Evolutionary conservation across 2,113 vertebrate genomes (phyloP), one percentile per base, ranked within the genome.

Genomic region (Oryzias melastigma): DNA sequence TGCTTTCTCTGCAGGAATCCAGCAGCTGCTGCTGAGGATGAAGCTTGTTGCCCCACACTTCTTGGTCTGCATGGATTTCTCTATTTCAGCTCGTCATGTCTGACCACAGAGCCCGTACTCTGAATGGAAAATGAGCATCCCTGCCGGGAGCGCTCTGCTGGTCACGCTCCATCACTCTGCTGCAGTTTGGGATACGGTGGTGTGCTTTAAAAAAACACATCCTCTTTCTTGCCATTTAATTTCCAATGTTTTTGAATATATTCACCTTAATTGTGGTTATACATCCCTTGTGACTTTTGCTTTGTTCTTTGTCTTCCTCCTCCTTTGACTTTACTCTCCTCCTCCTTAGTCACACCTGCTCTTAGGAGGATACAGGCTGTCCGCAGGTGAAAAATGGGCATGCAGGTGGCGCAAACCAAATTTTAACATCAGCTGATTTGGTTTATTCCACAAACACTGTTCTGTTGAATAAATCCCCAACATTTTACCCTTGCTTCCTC

Each of bases 21-120:
- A 45, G 73, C 65, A 25, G 53, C 7, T 62, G 45, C 13, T 47
- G 42, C 14, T 58, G 52, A 67, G 55, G 20, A 65, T 35, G 35
- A 35, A 18, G 12, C 35, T 49, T 65, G 79, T 69, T 77, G 58
- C 78, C 62, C n/a, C 52, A 54, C 35, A 43, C 8, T 42, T 25
- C 16, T 48, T 35, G 12, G 8, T 35, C 50, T 52, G 46, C 56
- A 70, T 44, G 41, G 17, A 44, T 56, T 61, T 62, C 55, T 54
- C 22, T 18, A 5, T 55, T 22, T 27, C 20, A 0, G 1, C 27
- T 61, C 49, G 59, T 27, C 43, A 35, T 24, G 40, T 69, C 27
- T 58, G n/a, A 27, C 50, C 49, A 42, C 22, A 44, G 14, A 59
- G 16, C 46, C 42, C n/a, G 25, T 17, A 27, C 19, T 49, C 5